A percentile compares a stretch with the other conserved stretches of the same genome.
phyloP scores from a whole-genome alignment of 2,888 invertebrate species.

The Dynastes grantii region DNA sequence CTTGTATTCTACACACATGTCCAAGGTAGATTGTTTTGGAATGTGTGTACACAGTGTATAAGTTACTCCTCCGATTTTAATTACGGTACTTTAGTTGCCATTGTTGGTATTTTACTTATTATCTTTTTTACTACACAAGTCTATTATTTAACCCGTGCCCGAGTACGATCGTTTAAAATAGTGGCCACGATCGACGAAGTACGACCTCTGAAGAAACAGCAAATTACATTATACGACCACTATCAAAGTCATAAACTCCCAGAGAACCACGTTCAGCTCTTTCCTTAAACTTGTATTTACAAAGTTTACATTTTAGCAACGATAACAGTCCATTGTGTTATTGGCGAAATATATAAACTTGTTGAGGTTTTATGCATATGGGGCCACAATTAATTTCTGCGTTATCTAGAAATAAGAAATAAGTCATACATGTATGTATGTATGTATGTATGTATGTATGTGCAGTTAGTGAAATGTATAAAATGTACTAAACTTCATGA shows the following conservation, averaged over 20 bases:
- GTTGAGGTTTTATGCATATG: constrained; percentile 13
- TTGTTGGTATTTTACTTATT: constrained; percentile 37
- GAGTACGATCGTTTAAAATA: constrained; percentile 46
- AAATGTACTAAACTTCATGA: neutral
- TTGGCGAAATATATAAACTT: constrained; percentile 34
- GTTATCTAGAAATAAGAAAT: neutral
- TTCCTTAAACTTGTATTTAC: constrained; percentile 56
- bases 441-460: neutral
- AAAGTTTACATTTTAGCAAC: constrained; percentile 52
- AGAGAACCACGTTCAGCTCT: constrained; percentile 61
- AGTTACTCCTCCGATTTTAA: constrained; percentile 22
- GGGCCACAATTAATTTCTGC: constrained; percentile 13
- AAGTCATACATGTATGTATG: neutral
- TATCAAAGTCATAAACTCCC: constrained; percentile 60
- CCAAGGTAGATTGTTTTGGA: no score
- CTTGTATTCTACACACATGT: neutral
- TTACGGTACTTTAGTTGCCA: constrained; percentile 33
- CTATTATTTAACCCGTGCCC: constrained; percentile 34
- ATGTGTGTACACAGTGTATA: neutral
- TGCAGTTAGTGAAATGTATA: neutral
- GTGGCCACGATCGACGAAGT: constrained; percentile 51
- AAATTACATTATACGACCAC: constrained; percentile 55
- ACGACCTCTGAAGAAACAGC: constrained; percentile 49
- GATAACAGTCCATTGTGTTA: constrained; percentile 37
- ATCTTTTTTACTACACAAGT: constrained; percentile 28